Base-by-base conservation (phyloP, 2,888 invertebrate genomes). In the Calameuta filiformis region DNA sequence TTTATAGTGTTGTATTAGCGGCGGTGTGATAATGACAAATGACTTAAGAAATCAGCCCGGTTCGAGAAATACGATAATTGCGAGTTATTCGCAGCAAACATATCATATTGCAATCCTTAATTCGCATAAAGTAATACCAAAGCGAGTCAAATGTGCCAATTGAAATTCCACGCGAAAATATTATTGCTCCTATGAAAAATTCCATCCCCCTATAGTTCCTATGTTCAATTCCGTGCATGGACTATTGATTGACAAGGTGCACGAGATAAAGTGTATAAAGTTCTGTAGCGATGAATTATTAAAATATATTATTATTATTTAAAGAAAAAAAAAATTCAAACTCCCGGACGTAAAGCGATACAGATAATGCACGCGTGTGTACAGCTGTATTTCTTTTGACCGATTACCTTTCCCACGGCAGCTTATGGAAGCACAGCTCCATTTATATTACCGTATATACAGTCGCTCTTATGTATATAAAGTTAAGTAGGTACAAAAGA, bases 351-450 rank as follows among this genome's bases (percentile, higher is more conserved):
- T 23, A 23, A 56, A 56, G 23, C 40, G 40, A 23, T 56, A 56
- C 40, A 56, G 40, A 56, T 56, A 56, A 56, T 56, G 6, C 23
- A 56, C 40, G 71, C 34, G 34, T 71, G 71, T 30, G 12, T n/a
- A 71, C 2, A 31, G 71, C 81, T 84, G 86, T 86, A 88, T 88
- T 88, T 88, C 87, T 87, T 89, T 85, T 87, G 86, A 87, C 88
- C 88, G 88, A 89, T 90, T 88, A 87, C 87, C 86, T 89, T 90
- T 90, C 88, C 89, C 88, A 89, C 89, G 90, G 87, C 85, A 82
- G 83, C 81, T 80, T 81, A 80, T 84, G 79, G 81, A 80, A 83
- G 81, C 81, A 83, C 76, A 71, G 81, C 82, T 81, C 84, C 86
- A 85, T 87, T 88, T 86, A 85, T 87, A 86, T 87, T 33, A 15